These are phyloP conservation scores for Larimichthys crocea DNA, from an alignment of 2,113 vertebrate genomes.

Conservation along the genomic window DNA sequence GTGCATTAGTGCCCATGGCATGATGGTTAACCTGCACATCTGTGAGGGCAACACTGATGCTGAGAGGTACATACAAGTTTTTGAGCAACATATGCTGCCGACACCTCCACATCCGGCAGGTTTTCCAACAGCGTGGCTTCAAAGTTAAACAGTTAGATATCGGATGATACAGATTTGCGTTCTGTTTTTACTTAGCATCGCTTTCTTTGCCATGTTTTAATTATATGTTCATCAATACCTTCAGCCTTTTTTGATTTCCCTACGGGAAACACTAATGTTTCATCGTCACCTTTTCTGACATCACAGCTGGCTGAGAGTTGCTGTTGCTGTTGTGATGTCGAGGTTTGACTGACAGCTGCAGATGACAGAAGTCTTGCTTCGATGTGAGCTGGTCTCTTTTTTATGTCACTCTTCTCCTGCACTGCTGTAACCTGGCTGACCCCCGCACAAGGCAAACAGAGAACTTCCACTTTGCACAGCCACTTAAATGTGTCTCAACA, in stretches of 20 bases:
- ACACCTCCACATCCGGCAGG: too few relatives aligned
- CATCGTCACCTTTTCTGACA: constrained; percentile 10
- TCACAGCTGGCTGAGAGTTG: constrained; percentile 39
- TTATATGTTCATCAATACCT: constrained; percentile 8
- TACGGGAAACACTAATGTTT: constrained; percentile 31
- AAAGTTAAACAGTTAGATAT: too few relatives aligned
- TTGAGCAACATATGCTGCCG: too few relatives aligned
- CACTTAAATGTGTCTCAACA: constrained; percentile 43
- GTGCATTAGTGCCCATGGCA: too few relatives aligned
- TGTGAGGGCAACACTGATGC: too few relatives aligned
- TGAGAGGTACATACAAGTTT: too few relatives aligned
- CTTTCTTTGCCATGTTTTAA: constrained; percentile 1
- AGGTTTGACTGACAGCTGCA: constrained; percentile 29
- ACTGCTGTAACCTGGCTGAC: constrained; percentile 23
- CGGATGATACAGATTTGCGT: too few relatives aligned
- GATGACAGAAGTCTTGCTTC: constrained; percentile 7
- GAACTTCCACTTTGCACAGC: constrained; percentile 24
- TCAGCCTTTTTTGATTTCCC: constrained; percentile 38
- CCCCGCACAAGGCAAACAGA: constrained; percentile 9
- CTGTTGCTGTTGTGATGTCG: not conserved
- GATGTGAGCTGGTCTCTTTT: not conserved
- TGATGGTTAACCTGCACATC: too few relatives aligned
- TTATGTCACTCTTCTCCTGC: not conserved
- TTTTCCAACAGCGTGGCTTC: too few relatives aligned
- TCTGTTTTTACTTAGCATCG: not conserved